Percentiles rank a stretch among this genome's conserved stretches.
These are phyloP conservation scores for Ophion costatus DNA, from an alignment of 2,888 invertebrate genomes.

Conservation along the genomic window DNA sequence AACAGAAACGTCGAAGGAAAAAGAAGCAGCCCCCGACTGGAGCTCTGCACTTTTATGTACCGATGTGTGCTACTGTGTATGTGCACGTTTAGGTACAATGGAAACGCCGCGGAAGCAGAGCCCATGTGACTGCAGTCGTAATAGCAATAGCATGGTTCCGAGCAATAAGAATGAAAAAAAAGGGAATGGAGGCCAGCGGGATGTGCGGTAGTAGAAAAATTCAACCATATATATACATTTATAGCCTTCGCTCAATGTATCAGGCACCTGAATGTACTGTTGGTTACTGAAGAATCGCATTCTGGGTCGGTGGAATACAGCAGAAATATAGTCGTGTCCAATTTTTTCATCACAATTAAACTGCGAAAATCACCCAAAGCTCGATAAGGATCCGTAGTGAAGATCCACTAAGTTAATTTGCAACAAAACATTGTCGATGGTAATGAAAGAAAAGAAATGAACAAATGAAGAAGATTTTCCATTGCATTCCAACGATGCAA, in stretches of 20 bases:
- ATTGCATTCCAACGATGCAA: no score
- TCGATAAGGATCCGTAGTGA: no score
- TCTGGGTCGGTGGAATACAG: neutral
- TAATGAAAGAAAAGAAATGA: no score
- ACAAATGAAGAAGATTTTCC: no score
- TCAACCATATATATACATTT: neutral
- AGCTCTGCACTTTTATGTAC: conserved; percentile 35
- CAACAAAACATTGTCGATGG: no score
- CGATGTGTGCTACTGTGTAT: neutral
- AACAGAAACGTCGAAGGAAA: conserved; percentile 19
- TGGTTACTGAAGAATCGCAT: neutral
- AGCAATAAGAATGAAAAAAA: conserved; percentile 28
- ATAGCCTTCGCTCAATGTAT: neutral
- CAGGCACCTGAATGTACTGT: neutral
- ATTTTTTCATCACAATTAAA: neutral
- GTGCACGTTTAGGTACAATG: conserved; percentile 15
- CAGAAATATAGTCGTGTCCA: neutral
- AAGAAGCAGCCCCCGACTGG: conserved; percentile 27
- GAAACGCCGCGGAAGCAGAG: conserved; percentile 22
- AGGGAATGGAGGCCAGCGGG: neutral
- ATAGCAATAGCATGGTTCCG: conserved; percentile 29
- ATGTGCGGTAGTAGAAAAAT: neutral
- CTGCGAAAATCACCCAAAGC: no score
- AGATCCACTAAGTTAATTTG: no score
- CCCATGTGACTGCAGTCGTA: conserved; percentile 37